Conservation (phyloP, 2,797 vertebrate species). For the Peromyscus attwateri region DNA sequence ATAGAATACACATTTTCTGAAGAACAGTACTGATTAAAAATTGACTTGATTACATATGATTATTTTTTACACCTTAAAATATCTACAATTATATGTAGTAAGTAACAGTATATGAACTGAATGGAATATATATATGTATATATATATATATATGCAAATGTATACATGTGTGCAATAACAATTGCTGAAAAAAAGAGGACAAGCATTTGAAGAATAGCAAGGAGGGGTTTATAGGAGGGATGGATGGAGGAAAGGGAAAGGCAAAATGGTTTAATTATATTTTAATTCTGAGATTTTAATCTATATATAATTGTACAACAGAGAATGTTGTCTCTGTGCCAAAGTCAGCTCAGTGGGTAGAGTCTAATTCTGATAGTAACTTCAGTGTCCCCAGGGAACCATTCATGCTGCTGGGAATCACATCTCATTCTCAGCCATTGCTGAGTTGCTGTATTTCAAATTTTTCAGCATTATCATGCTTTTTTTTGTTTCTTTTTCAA, state of each 20-base stretch:
- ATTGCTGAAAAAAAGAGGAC: not conserved
- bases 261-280: not conserved
- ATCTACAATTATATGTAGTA: not conserved
- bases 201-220: not conserved
- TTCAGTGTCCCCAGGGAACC: not conserved
- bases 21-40: not conserved
- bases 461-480: conserved; percentile 49
- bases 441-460: conserved; percentile 48
- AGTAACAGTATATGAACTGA: not conserved
- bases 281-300: not conserved
- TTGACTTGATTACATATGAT: not conserved
- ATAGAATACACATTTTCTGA: not conserved
- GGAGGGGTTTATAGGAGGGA: not conserved
- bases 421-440: conserved; percentile 49
- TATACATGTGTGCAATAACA: not conserved
- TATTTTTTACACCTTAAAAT: not conserved
- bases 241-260: not conserved
- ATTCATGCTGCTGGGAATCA: conserved; percentile 59
- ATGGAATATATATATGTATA: not conserved
- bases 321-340: not conserved
- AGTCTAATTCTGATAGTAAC: not conserved
- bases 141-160: not conserved
- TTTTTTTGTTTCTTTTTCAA: not conserved
- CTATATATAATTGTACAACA: too few species aligned
- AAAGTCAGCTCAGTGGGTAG: not conserved